Evolutionary conservation across 2,113 vertebrate genomes (phyloP), one percentile per base, ranked within the genome.

Genomic region (Arenaria interpres): DNA sequence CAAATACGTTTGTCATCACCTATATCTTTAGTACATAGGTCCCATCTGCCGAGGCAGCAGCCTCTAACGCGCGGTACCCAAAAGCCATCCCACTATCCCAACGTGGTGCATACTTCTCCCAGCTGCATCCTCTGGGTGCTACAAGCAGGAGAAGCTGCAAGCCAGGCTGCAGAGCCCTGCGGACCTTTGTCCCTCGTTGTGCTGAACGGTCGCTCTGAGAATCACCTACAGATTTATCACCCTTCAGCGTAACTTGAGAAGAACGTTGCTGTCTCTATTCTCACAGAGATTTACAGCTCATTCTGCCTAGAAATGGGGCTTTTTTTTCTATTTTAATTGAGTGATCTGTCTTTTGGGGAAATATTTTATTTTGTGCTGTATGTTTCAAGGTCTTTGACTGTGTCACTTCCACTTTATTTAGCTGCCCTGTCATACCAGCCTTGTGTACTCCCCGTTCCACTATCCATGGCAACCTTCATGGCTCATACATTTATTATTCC

Each of bases 141-240:
- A 22, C 0, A 8, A 73, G 63, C 57, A 88, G 62, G 39, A 87
- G 74, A 83, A 93, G 76, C 56, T 73, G 53, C 57, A 22, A 85
- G 33, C 48, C 57, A 20, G 3, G 1, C 69, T 60, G 71, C 85
- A 86, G 79, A 93, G 85, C 79, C 76, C 81, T 80, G 72, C 75
- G 63, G 93, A 77, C 63, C 85, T 94, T 85, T 92, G 90, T 91
- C 90, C 14, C 0, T 92, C 92, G 32, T 15, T 1, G 2, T 15
- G 72, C 90, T 43, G 60, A 93, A 59, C 0, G 0, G 64, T 45
- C 0, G 0, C 59, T 59, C 11, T 1, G 39, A 94, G 90, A 92
- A 88, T 93, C 66, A 89, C 74, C 92, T 82, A 57, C 37, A 57
- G 90, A 97, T 97, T 95, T 97, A 96, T 88, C 66, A 62, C 62